phyloP scores from a whole-genome alignment of 1,140 invertebrate species.

The Rhopalosiphum maidis region DNA sequence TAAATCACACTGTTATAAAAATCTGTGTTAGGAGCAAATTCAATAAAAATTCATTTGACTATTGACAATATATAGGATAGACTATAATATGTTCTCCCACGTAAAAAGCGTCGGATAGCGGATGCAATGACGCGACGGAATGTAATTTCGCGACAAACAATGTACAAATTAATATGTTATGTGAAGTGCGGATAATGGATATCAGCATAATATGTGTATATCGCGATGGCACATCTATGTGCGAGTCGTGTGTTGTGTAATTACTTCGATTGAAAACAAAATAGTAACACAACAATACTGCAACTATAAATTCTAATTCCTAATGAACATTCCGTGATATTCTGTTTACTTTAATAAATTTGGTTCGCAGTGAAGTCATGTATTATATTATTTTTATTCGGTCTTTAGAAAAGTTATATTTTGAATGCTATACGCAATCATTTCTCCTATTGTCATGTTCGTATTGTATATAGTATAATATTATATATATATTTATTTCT shows the following conservation, averaged over 20 bases:
- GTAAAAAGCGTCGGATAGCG: background rate
- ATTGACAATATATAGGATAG: background rate
- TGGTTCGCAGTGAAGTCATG: background rate
- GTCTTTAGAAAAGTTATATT: background rate
- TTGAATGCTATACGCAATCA: background rate
- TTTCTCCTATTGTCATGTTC: background rate
- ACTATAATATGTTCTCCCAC: background rate
- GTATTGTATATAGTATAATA: no score
- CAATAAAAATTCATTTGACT: background rate
- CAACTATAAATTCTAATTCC: background rate
- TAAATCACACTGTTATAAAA: background rate
- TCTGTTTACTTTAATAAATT: background rate
- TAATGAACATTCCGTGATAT: background rate
- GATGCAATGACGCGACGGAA: background rate
- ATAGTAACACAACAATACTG: background rate
- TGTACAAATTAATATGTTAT: background rate
- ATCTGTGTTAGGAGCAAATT: background rate
- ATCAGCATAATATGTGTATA: background rate
- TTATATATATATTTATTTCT: background rate
- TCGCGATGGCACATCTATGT: no score
- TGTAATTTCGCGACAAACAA: background rate
- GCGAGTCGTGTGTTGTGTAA: background rate
- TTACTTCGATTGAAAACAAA: background rate
- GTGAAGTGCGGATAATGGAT: background rate
- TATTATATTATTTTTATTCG: no score